A percentile compares a stretch with the other conserved stretches of the same genome.
Conservation (phyloP, 2,113 vertebrate species). For the Diadophis punctatus region DNA sequence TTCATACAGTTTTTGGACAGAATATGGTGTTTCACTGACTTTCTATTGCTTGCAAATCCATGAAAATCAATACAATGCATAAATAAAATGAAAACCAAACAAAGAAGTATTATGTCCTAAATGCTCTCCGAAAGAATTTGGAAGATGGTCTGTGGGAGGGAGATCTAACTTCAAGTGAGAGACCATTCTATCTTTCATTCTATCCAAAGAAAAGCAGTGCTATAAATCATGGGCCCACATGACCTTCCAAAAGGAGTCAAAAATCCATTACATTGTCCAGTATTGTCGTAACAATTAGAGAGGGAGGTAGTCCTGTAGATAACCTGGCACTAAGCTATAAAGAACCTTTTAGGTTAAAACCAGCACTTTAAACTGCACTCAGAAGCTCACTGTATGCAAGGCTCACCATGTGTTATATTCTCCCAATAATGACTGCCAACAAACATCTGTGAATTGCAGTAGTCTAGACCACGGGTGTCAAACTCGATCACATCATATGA, state of each 20-base stretch:
- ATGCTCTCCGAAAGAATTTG: not conserved
- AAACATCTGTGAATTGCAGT: not conserved
- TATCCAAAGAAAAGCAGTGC: not conserved
- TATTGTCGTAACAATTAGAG: not conserved
- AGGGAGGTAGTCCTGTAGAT: not conserved
- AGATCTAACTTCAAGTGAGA: not conserved
- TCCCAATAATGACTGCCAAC: not conserved
- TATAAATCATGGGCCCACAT: not conserved
- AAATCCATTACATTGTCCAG: not conserved
- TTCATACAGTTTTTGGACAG: not conserved
- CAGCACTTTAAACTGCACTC: not conserved
- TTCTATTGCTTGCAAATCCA: not conserved
- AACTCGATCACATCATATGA: no score
- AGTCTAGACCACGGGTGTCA: not conserved
- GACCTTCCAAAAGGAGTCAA: not conserved
- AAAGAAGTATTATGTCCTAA: not conserved
- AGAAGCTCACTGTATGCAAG: not conserved
- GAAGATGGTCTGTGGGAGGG: not conserved
- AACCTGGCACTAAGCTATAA: not conserved
- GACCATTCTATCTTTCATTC: not conserved
- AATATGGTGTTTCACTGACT: not conserved
- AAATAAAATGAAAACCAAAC: not conserved
- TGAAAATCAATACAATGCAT: not conserved
- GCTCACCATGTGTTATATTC: not conserved
- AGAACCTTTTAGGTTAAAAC: not conserved